phyloP scores from a whole-genome alignment of 1,140 invertebrate species.

The Myzus persicae region DNA sequence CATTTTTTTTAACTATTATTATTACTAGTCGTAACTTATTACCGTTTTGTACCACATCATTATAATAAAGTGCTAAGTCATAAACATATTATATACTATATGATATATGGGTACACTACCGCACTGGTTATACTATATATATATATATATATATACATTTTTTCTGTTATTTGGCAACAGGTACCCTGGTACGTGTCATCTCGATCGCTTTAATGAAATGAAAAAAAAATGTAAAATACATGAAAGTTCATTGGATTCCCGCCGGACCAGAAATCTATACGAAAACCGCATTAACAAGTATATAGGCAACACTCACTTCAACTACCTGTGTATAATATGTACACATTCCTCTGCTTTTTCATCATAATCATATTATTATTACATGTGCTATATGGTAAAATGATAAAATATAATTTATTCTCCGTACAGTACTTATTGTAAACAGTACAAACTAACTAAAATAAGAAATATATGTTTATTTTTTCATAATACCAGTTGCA shows the following conservation, averaged over 20 bases:
- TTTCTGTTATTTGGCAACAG: constrained; percentile 16
- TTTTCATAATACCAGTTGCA: too few species aligned
- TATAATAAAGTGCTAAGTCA: neutral
- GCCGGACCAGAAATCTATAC: neutral
- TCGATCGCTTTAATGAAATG: neutral
- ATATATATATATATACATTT: neutral
- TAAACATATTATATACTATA: neutral
- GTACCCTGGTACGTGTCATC: neutral
- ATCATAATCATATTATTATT: neutral
- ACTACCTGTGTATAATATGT: too few species aligned
- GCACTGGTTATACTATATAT: too few species aligned
- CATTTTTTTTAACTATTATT: too few species aligned
- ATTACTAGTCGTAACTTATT: too few species aligned
- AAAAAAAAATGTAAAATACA: neutral
- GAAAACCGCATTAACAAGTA: neutral
- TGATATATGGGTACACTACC: too few species aligned
- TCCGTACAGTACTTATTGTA: neutral
- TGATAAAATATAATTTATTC: neutral
- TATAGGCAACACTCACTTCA: too few species aligned
- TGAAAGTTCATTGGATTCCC: neutral
- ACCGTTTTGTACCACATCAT: neutral
- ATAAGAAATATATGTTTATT: neutral
- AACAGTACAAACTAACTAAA: neutral
- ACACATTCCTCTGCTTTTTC: neutral
- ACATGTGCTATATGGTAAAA: neutral